These are phyloP conservation scores for Meteorus sp. DNA, from an alignment of 1,140 invertebrate genomes.

Conservation along the genomic window DNA sequence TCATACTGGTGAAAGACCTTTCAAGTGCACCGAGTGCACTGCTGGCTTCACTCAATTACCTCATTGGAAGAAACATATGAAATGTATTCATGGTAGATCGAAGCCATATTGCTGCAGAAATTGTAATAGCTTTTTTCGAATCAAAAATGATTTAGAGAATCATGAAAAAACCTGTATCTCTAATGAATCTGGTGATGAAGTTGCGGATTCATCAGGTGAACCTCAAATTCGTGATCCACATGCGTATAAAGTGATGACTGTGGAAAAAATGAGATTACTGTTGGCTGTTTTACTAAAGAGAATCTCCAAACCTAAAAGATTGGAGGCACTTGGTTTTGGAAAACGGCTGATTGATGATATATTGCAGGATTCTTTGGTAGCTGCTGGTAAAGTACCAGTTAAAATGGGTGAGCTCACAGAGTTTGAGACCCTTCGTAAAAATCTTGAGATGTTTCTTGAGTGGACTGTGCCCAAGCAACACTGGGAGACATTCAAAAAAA, in stretches of 20 bases:
- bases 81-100: conserved; percentile 74
- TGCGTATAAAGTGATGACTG: conserved; percentile 60
- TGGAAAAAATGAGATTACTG: conserved; percentile 76
- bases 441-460: conserved; percentile 76
- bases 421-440: conserved; percentile 66
- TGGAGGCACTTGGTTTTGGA: conserved; percentile 78
- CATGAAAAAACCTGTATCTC: conserved; percentile 63
- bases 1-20: conserved; percentile 83
- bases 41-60: conserved; percentile 77
- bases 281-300: conserved; percentile 78
- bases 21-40: conserved; percentile 69
- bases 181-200: conserved; percentile 35
- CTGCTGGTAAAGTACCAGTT: conserved; percentile 70
- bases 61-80: conserved; percentile 82
- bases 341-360: conserved; percentile 82
- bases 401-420: conserved; percentile 60
- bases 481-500: conserved; percentile 73
- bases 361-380: conserved; percentile 73
- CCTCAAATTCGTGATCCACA: conserved; percentile 59
- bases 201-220: conserved; percentile 52
- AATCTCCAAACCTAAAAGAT: conserved; percentile 75
- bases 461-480: conserved; percentile 79
- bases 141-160: conserved; percentile 71
- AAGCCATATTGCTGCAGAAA: conserved; percentile 72
- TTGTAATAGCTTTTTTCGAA: conserved; percentile 75